Evolutionary conservation across 2,797 vertebrate species (phyloP).

Genomic region (Botia almorhae): DNA sequence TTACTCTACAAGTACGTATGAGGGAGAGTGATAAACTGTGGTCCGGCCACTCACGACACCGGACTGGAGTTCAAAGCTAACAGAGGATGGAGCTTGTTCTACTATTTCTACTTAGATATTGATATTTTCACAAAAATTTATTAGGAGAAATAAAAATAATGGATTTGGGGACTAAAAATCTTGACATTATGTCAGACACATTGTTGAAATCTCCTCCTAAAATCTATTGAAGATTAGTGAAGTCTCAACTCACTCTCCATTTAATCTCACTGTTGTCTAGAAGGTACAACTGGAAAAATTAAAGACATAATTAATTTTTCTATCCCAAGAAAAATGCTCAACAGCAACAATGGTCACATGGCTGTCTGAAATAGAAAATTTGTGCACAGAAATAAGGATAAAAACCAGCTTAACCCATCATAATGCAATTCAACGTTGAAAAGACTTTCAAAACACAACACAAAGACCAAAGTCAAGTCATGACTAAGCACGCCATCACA

Average conservation of each 20-base stretch:
- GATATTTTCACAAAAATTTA: background rate
- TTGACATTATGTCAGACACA: background rate
- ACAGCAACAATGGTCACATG: background rate
- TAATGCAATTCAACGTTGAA: background rate
- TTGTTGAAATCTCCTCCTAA: too few species aligned
- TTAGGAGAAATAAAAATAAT: background rate
- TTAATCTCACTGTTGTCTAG: background rate
- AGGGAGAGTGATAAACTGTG: constrained; percentile 83
- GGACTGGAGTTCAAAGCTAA: constrained; percentile 74
- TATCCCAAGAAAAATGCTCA: background rate
- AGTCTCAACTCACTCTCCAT: too few species aligned
- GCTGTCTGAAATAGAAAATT: background rate
- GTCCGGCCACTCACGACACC: constrained; percentile 75
- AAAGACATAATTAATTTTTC: background rate
- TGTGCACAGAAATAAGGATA: background rate
- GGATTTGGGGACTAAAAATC: too few species aligned
- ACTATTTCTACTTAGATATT: too few species aligned
- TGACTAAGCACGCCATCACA: constrained; percentile 25
- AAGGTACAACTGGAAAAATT: background rate
- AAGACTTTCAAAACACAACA: constrained; percentile 10
- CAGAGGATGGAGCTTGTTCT: background rate
- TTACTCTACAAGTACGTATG: constrained; percentile 83
- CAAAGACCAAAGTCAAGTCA: background rate
- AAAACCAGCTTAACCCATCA: background rate
- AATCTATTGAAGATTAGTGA: too few species aligned